Conservation (phyloP, 2,113 vertebrate genomes). For the Excalfactoria chinensis region DNA sequence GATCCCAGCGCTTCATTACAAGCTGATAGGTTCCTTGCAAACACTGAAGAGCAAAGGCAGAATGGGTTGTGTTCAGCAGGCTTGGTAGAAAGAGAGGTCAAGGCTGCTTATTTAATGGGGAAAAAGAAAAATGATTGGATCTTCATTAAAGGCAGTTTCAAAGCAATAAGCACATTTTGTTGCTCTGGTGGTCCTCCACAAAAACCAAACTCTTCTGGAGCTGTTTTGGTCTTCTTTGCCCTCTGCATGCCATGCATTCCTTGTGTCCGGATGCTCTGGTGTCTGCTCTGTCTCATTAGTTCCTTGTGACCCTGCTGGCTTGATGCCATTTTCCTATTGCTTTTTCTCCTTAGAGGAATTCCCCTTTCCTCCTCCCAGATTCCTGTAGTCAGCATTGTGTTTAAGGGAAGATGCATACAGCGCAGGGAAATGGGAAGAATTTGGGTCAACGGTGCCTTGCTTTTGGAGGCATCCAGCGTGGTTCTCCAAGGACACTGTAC, state of each 20-base stretch:
- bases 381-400: background rate
- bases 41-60: background rate
- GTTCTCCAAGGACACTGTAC: background rate
- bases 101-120: background rate
- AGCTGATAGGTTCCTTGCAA: background rate
- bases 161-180: background rate
- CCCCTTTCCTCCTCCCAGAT: background rate
- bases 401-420: background rate
- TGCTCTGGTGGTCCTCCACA: background rate
- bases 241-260: constrained; percentile 24
- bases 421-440: background rate
- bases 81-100: background rate
- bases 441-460: background rate
- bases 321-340: background rate
- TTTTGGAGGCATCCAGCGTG: background rate
- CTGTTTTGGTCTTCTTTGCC: background rate
- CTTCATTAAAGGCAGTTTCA: background rate
- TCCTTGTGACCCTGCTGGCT: background rate
- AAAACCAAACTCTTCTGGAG: background rate
- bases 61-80: accelerated
- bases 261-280: background rate
- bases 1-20: background rate
- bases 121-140: background rate
- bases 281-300: constrained; percentile 40
- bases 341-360: constrained; percentile 9